These are phyloP conservation scores for Eupithecia inturbata DNA, from an alignment of 2,888 invertebrate genomes.

Conservation along the genomic window DNA sequence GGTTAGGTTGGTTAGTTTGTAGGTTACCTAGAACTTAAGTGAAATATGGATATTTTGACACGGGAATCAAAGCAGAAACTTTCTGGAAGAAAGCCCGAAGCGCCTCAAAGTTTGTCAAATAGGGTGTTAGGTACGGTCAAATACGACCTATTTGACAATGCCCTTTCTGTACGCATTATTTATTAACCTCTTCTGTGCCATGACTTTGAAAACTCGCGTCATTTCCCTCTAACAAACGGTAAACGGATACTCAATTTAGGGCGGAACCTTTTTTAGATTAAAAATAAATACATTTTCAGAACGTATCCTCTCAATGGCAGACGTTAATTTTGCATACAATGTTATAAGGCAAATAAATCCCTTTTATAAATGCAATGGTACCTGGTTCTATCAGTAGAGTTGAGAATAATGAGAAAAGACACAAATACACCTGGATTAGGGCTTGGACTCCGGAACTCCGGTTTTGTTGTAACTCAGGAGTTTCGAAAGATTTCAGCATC, in stretches of 20 bases:
- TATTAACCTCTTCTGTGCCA: slow-evolving; percentile 2
- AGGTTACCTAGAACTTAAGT: not conserved
- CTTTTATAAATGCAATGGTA: not conserved
- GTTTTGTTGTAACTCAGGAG: no score
- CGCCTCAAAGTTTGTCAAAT: not conserved
- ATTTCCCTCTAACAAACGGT: slow-evolving; percentile 30
- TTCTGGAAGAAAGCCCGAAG: not conserved
- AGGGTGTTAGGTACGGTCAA: no score
- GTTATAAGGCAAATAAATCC: slow-evolving; percentile 22
- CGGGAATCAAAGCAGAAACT: not conserved
- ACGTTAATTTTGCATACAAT: slow-evolving; percentile 28
- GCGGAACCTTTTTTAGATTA: slow-evolving; percentile 34
- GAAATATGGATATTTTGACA: not conserved
- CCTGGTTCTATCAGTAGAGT: not conserved
- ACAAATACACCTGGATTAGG: no score
- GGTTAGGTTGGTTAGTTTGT: no score
- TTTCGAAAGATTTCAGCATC: no score
- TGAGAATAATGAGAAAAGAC: not conserved
- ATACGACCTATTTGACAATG: no score
- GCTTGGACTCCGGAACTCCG: no score
- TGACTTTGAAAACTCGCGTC: slow-evolving; percentile 31
- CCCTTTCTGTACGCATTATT: slow-evolving; percentile 4
- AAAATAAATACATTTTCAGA: slow-evolving; percentile 34
- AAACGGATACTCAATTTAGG: slow-evolving; percentile 30
- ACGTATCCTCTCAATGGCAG: slow-evolving; percentile 21